A percentile compares a stretch with the other conserved stretches of the same genome.
phyloP scores from a whole-genome alignment of 2,113 vertebrate genomes.

The Saguinus imperator region DNA sequence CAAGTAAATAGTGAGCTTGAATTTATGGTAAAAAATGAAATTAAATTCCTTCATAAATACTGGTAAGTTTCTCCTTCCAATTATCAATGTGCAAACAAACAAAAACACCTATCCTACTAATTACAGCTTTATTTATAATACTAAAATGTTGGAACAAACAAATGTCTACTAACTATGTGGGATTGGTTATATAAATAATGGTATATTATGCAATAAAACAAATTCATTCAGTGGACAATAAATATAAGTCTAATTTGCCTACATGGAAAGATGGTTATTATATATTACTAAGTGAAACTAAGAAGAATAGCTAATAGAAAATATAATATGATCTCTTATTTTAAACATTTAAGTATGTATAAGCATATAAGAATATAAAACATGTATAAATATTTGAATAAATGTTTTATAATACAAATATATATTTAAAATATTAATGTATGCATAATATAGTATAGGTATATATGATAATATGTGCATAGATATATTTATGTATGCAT shows the following conservation, averaged over 20 bases:
- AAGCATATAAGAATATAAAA: not conserved
- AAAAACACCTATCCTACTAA: not conserved
- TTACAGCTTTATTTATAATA: not conserved
- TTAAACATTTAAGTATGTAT: not conserved
- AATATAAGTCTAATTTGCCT: not conserved
- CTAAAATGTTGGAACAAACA: not conserved
- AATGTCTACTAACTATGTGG: not conserved
- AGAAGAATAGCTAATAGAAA: not conserved
- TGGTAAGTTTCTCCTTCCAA: not conserved
- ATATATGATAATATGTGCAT: not conserved
- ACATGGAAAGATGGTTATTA: not conserved
- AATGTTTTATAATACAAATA: not conserved
- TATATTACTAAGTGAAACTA: not conserved
- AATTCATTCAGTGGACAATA: not conserved
- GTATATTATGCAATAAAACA: not conserved
- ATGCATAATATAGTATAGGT: not conserved
- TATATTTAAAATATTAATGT: not conserved
- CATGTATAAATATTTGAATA: not conserved
- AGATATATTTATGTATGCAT: not conserved
- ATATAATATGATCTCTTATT: not conserved
- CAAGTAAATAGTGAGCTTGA: not conserved
- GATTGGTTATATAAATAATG: not conserved
- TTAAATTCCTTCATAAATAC: not conserved
- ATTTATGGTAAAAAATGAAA: conserved; percentile 46
- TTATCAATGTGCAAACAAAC: not conserved